These are phyloP conservation scores for Frankliniella fusca DNA, from an alignment of 2,888 invertebrate genomes.

Conservation along the genomic window DNA sequence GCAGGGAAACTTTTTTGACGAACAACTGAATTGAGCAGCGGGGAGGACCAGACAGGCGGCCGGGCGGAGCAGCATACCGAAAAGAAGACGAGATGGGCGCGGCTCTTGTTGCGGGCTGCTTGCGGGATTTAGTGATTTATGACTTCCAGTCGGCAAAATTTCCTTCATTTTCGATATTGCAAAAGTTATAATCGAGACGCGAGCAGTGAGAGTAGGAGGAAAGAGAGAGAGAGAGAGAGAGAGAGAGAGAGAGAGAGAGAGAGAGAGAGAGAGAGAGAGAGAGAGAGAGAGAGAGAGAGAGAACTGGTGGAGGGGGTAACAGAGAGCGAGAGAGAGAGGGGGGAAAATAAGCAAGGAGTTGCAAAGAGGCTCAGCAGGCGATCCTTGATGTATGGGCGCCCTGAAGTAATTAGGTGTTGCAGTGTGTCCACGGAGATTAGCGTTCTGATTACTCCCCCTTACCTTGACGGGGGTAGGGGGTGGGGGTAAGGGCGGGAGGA, in stretches of 20 bases:
- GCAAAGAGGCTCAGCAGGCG: no score
- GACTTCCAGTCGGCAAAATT: slow-evolving; percentile 10
- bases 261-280: no score
- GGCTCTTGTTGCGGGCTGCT: background rate
- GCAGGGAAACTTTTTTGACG: background rate
- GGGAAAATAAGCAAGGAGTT: no score
- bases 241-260: background rate
- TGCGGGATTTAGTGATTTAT: slow-evolving; percentile 21
- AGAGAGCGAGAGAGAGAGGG: no score
- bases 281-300: no score
- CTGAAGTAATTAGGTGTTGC: background rate
- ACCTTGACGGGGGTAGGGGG: background rate
- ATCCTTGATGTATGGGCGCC: background rate
- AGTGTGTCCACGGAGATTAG: background rate
- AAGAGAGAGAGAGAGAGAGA: background rate
- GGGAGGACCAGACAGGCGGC: background rate
- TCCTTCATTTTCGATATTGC: slow-evolving; percentile 26
- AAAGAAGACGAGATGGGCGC: background rate
- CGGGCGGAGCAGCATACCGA: background rate
- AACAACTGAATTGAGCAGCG: background rate
- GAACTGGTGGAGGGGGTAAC: no score
- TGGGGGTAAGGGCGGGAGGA: no score
- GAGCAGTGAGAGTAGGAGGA: background rate
- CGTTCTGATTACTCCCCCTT: background rate
- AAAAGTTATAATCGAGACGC: slow-evolving; percentile 18